Base-by-base conservation (phyloP, 2,888 invertebrate species). In the Cheiracanthium punctorium region DNA sequence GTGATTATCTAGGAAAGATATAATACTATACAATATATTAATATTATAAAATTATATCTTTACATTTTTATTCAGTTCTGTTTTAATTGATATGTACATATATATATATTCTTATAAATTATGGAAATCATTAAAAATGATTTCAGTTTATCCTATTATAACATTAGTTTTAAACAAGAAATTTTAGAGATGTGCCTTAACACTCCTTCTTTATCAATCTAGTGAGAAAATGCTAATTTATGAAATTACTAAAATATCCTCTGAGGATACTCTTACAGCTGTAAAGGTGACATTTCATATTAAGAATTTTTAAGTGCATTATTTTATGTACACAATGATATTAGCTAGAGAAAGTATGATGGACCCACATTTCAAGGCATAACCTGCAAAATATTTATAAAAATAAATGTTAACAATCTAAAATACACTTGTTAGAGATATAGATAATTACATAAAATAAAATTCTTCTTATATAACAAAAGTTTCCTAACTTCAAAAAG, bases 371-470 rank as follows among this genome's bases (percentile, higher is more conserved):
- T n/a, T 82, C 75, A 82, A 82, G 74, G 82, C 70, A 82, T 75
- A 82, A 82, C 82, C 82, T 82, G 82, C 75, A 71, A 82, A 82
- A 74, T 81, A 41, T 41, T 32, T 82, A 82, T 82, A 82, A 82
- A 82, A 82, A 82, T 82, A 81, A 81, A 58, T 74, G 74, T 75
- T 69, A 75, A 75, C 75, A 24, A 58, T 58, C 58, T 58, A 58
- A 2, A 58, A 58, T 24, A 24, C 24, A 58, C 58, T 24, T 5
- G 20, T 58, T 58, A 1, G n/a, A 24, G 43, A 48, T 48, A 48
- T 30, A 67, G 69, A 69, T 33, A 12, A 33, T 20, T 32, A 33
- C 2, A 20, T 24, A 69, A 20, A 12, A 58, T 58, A 58, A 58
- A 5, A 58, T 24, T 24, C 24, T 12, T 58, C 24, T 58, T 20